A percentile compares a stretch with the other conserved stretches of the same genome.
phyloP scores from a whole-genome alignment of 2,797 vertebrate genomes.

The Sparus aurata region DNA sequence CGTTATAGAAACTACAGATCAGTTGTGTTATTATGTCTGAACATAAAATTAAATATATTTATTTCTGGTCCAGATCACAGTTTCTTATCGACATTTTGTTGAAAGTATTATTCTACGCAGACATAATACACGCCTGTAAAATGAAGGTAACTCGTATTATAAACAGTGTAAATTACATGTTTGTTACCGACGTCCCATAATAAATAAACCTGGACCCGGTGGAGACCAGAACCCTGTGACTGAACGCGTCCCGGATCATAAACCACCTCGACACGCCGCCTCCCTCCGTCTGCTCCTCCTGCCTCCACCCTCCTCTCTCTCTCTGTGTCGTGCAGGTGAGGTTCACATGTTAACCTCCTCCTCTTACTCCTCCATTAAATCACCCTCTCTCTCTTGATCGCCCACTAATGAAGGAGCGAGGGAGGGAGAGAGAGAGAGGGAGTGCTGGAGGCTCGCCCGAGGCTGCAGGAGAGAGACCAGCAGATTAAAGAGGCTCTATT shows the following conservation, averaged over 20 bases:
- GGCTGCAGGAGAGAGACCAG: conserved; percentile 62
- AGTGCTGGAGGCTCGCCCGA: conserved; percentile 71
- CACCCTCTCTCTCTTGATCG: conserved; percentile 44
- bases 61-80: too few species aligned
- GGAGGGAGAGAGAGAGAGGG: conserved; percentile 25
- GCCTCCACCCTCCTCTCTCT: not conserved
- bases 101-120: too few species aligned
- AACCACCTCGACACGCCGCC: not conserved
- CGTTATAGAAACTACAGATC: too few species aligned
- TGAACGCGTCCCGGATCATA: not conserved
- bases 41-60: too few species aligned
- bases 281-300: not conserved
- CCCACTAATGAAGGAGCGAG: conserved; percentile 55
- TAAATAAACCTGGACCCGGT: not conserved
- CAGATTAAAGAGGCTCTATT: conserved; percentile 74
- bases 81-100: too few species aligned
- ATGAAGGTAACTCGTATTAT: too few species aligned
- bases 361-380: conserved; percentile 34
- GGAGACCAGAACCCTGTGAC: not conserved
- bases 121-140: too few species aligned
- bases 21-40: too few species aligned
- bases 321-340: too few species aligned
- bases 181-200: too few species aligned
- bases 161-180: too few species aligned
- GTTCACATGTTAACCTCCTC: too few species aligned